These are phyloP conservation scores for Muntiacus muntjak DNA, from an alignment of 2,113 vertebrate species.

Conservation along the genomic window DNA sequence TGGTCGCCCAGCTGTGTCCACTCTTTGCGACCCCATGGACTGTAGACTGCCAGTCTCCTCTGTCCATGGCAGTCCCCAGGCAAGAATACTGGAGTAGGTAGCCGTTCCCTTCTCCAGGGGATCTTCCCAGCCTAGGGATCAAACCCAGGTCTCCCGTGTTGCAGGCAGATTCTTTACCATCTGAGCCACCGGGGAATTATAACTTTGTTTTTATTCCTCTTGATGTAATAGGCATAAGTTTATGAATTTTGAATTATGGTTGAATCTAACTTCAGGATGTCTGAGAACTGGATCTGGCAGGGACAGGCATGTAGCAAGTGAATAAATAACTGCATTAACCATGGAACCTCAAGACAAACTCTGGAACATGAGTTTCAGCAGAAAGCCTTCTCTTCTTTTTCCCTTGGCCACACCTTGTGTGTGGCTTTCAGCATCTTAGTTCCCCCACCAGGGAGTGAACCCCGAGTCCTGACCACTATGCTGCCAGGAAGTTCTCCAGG, in stretches of 20 bases:
- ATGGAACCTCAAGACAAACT: not conserved
- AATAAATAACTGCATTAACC: not conserved
- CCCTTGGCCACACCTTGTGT: fast-evolving
- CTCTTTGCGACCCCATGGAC: not conserved
- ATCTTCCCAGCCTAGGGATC: not conserved
- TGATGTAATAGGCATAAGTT: not conserved
- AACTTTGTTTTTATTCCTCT: not conserved
- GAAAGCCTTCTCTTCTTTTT: not conserved
- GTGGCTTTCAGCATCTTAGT: not conserved
- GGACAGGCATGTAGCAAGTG: not conserved
- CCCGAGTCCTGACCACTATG: not conserved
- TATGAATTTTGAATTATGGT: not conserved
- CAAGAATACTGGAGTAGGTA: not conserved
- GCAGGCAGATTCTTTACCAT: not conserved
- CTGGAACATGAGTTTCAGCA: not conserved
- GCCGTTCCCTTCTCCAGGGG: not conserved
- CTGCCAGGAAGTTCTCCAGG: not conserved
- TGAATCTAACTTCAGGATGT: not conserved
- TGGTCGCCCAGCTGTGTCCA: not conserved
- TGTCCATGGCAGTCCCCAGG: not conserved
- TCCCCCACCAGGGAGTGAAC: not conserved
- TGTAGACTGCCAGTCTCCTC: not conserved
- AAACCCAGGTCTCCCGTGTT: not conserved
- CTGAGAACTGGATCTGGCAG: not conserved
- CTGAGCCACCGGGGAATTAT: not conserved